These are phyloP conservation scores for Enoplosus armatus DNA, from an alignment of 2,797 vertebrate genomes.

Conservation along the genomic window DNA sequence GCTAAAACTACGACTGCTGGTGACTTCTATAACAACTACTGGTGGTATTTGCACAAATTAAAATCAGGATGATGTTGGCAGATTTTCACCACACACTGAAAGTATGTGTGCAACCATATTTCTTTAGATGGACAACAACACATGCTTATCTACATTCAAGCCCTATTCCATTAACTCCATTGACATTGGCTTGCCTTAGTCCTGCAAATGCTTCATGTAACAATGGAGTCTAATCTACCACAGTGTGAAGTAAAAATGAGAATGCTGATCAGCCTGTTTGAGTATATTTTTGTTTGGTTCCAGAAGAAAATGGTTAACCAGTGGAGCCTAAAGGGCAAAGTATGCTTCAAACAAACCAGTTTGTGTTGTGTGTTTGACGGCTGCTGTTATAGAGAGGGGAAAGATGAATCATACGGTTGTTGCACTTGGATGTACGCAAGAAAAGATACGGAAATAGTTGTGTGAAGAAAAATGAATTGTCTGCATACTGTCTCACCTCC, in stretches of 20 bases:
- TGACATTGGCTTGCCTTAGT: not conserved
- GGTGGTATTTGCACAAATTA: not conserved
- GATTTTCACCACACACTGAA: not conserved
- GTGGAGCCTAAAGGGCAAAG: not conserved
- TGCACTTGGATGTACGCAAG: not conserved
- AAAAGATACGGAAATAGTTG: not conserved
- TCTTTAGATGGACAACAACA: not conserved
- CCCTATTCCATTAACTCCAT: not conserved
- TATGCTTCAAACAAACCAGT: not conserved
- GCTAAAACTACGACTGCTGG: not conserved
- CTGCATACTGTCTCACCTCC: not conserved
- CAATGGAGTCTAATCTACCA: not conserved
- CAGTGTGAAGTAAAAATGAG: not conserved
- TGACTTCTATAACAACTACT: not conserved
- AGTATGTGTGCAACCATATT: not conserved
- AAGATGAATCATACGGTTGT: no score
- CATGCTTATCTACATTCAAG: not conserved
- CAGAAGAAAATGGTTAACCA: not conserved
- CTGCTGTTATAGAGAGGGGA: not conserved
- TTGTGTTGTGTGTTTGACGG: not conserved
- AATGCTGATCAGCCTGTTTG: not conserved
- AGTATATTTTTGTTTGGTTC: not conserved
- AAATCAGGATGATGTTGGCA: not conserved
- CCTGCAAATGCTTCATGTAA: not conserved
- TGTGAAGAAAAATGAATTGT: not conserved